phyloP scores from a whole-genome alignment of 30 jellyfish, hydroid and myxozoan species.

The Hydractinia echinata region DNA sequence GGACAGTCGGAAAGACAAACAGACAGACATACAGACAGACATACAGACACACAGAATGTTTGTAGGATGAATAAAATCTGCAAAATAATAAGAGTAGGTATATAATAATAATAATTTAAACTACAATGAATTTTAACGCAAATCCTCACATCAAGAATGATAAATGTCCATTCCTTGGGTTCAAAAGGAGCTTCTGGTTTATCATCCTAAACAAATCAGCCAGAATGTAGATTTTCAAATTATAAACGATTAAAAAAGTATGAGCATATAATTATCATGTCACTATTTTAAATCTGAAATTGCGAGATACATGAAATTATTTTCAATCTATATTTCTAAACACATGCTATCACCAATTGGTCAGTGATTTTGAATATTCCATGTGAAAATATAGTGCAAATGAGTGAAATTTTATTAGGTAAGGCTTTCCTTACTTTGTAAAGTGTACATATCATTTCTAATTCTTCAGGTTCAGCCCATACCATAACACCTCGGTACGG shows the following conservation, averaged over 20 bases:
- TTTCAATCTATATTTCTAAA: too few species aligned
- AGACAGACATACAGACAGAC: too few species aligned
- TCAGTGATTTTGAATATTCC: too few species aligned
- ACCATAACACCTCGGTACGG: constrained; percentile 95
- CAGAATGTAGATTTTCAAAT: not conserved
- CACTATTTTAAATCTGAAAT: too few species aligned
- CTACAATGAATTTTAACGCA: not conserved
- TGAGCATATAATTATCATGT: too few species aligned
- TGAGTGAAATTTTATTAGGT: too few species aligned
- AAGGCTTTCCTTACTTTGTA: constrained; percentile 57
- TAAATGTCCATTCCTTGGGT: constrained; percentile 88
- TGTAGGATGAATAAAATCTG: not conserved
- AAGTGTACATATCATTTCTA: constrained; percentile 91
- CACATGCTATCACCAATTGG: too few species aligned
- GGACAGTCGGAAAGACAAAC: too few species aligned
- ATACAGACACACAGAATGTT: too few species aligned
- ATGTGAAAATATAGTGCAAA: too few species aligned
- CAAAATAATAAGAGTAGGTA: not conserved
- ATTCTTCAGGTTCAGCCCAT: constrained; percentile 96
- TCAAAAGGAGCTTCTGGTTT: constrained; percentile 86
- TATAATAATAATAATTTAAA: too few species aligned
- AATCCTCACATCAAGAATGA: constrained; percentile 71
- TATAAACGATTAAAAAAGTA: not conserved
- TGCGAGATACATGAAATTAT: too few species aligned
- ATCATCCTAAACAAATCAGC: constrained; percentile 64